A percentile compares a stretch with the other conserved stretches of the same genome.
Evolutionary conservation across 2,888 invertebrate species (phyloP).

Genomic region (Drosophila prolongata): DNA sequence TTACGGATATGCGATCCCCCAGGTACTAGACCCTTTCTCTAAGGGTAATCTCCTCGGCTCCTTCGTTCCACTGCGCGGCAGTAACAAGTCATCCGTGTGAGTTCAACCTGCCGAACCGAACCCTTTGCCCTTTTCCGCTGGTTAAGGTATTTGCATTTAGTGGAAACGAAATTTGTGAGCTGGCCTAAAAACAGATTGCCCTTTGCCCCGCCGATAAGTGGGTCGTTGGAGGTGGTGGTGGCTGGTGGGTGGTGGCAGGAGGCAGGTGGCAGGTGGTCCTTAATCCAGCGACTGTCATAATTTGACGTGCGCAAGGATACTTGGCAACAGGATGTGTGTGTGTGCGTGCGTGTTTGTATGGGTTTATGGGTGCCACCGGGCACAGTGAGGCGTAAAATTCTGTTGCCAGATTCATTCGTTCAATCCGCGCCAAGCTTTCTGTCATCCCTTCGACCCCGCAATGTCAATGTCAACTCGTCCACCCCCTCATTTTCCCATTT

Average conservation of each 20-base stretch:
- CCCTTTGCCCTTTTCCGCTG: slow-evolving; percentile 32
- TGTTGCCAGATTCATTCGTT: slow-evolving; percentile 65
- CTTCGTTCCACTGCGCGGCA: slow-evolving; percentile 31
- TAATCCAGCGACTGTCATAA: slow-evolving; percentile 69
- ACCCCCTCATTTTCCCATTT: slow-evolving; percentile 6
- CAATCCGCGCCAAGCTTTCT: slow-evolving; percentile 51
- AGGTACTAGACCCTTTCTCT: slow-evolving; percentile 8
- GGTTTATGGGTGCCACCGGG: slow-evolving; percentile 14
- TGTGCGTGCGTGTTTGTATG: slow-evolving; percentile 11
- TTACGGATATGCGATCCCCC: neutral
- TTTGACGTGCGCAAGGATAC: slow-evolving; percentile 55
- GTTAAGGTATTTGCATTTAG: slow-evolving; percentile 49
- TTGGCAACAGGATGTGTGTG: slow-evolving; percentile 20
- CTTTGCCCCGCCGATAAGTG: slow-evolving; percentile 50
- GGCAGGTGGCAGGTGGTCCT: slow-evolving; percentile 36
- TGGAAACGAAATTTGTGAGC: slow-evolving; percentile 53
- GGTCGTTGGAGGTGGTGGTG: slow-evolving; percentile 19
- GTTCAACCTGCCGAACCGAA: slow-evolving; percentile 21
- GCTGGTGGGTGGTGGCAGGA: slow-evolving; percentile 1
- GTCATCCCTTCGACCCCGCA: slow-evolving; percentile 50
- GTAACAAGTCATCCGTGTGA: slow-evolving; percentile 64
- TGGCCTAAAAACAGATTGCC: slow-evolving; percentile 65
- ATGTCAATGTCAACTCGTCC: slow-evolving; percentile 60
- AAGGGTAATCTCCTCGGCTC: slow-evolving; percentile 10
- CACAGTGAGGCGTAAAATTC: slow-evolving; percentile 52